Evolutionary conservation across 1,140 invertebrate genomes (phyloP).

Genomic region (Pinna nobilis): DNA sequence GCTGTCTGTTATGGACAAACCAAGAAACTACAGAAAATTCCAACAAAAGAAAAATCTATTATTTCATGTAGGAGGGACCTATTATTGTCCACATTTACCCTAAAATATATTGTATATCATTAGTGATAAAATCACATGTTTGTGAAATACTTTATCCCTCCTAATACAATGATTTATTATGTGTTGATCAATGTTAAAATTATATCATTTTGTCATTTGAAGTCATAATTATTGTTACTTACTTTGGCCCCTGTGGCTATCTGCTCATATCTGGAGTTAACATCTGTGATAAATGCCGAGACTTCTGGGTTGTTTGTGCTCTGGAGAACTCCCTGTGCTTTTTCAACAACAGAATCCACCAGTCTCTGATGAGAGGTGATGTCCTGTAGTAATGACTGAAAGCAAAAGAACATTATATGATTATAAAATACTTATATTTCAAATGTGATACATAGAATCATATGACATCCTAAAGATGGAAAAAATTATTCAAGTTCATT

Average conservation of each 20-base stretch:
- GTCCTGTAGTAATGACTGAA: constrained; percentile 87
- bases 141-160: no score
- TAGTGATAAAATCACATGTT: no score
- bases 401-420: constrained; percentile 19
- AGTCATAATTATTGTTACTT: not conserved
- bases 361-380: constrained; percentile 91
- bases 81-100: no score
- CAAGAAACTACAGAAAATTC: no score
- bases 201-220: not conserved
- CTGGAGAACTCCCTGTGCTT: constrained; percentile 84
- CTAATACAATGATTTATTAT: no score
- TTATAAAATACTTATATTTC: not conserved
- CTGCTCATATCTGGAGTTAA: constrained; percentile 84
- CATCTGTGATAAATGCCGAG: constrained; percentile 75
- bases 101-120: no score
- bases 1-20: no score
- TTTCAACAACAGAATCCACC: constrained; percentile 91
- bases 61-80: not conserved
- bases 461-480: no score
- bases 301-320: constrained; percentile 79
- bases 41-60: not conserved
- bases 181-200: not conserved
- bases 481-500: no score
- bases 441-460: no score
- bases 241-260: constrained; percentile 70